Base-by-base conservation (phyloP, 2,888 invertebrate species). In the Polydrusus cervinus region DNA sequence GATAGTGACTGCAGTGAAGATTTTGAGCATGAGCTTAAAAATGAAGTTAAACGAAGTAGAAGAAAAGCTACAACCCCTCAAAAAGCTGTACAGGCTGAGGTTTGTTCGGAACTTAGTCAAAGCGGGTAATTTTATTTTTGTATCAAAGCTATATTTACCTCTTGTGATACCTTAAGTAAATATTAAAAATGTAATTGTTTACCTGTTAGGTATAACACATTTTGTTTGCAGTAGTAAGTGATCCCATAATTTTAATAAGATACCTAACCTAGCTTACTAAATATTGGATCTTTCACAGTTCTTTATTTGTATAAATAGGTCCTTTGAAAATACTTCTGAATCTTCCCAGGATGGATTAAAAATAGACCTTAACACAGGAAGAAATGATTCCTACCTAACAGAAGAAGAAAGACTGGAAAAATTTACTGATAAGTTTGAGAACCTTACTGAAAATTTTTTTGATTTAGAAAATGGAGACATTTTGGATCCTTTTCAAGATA, bases 1-100 rank as follows among this genome's bases (percentile, higher is more conserved):
- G 80, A 79, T 20, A 81, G 79, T 62, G 81, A 82, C 71, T 80
- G 78, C 62, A 77, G 76, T 20, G 81, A 82, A 11, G 80, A 81
- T 55, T 73, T 68, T 47, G 77, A 78, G 60, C 65, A 75, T 9
- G 53, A 61, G 10, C 49, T 61, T 14, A 79, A 78, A 67, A 77
- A 49, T 69, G 75, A 78, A 34, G 81, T 80, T 6, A 79, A 83
- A 16, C 84, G 82, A 77, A 85, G 82, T 67, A 81, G 85, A 67
- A 79, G 86, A 30, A 86, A 86, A 79, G 81, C 84, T 6, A 70
- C 84, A 6, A 80, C 82, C 51, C 86, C 86, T 0, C 86, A 86
- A 77, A 81, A 81, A 47, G 84, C 85, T 10, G 49, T 61, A 45
- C 55, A 18, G 20, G 14, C 20, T 20, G 55, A 55, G 43, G 78